Conservation (phyloP, 2,797 vertebrate genomes). For the Anguilla anguilla region DNA sequence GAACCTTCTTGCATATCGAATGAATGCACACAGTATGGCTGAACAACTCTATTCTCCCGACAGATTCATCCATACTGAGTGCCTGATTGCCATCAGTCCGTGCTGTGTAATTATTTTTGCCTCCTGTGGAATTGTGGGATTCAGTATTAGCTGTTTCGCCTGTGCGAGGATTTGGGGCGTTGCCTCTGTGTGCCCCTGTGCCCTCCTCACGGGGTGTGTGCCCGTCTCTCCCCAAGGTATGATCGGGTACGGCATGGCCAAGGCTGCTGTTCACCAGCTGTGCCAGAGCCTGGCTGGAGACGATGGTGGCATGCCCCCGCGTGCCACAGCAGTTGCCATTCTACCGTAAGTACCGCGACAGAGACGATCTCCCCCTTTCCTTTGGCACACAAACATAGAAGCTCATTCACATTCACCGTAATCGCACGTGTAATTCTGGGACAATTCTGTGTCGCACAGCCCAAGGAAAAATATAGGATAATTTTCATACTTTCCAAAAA, state of each 20-base stretch:
- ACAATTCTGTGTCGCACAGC: background rate
- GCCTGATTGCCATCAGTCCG: background rate
- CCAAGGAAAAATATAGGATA: background rate
- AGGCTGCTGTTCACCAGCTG: constrained; percentile 93
- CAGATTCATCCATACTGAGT: background rate
- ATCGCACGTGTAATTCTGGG: background rate
- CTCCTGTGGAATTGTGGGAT: background rate
- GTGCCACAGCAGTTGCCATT: constrained; percentile 81
- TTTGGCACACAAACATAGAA: background rate
- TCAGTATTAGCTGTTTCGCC: background rate
- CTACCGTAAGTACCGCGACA: constrained; percentile 81
- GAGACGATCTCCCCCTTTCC: constrained; percentile 4
- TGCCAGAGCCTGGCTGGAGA: constrained; percentile 86
- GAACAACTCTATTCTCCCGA: background rate
- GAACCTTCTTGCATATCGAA: background rate
- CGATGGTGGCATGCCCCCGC: constrained; percentile 83
- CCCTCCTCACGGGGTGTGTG: background rate
- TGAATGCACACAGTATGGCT: background rate
- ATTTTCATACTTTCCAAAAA: background rate
- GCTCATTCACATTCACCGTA: background rate
- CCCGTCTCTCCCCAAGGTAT: constrained; percentile 76
- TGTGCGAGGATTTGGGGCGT: background rate
- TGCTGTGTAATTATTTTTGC: background rate
- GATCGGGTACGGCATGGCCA: constrained; percentile 96
- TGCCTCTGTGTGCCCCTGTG: background rate